A percentile compares a stretch with the other conserved stretches of the same genome.
Evolutionary conservation across 2,113 vertebrate genomes (phyloP).

Genomic region (Callocephalon fimbriatum): DNA sequence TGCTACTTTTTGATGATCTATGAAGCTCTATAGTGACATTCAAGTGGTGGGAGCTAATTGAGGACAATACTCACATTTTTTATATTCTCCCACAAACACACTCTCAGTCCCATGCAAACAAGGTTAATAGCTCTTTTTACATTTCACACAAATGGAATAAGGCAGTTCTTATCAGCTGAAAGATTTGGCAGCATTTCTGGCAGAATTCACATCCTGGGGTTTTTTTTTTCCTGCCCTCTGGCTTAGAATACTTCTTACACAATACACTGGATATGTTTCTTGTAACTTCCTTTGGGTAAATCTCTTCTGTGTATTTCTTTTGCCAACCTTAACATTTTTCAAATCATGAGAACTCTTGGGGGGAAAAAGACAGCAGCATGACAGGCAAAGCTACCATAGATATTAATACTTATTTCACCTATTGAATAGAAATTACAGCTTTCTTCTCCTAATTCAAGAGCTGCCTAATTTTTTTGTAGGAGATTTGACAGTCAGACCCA

Average conservation of each 20-base stretch:
- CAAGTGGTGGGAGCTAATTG: background rate
- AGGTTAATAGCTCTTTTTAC: background rate
- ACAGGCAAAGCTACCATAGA: background rate
- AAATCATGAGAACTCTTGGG: background rate
- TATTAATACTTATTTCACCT: background rate
- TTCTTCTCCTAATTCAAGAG: background rate
- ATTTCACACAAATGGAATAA: background rate
- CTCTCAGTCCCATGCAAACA: background rate
- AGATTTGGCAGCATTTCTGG: background rate
- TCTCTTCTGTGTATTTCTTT: background rate
- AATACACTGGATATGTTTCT: background rate
- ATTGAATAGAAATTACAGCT: background rate
- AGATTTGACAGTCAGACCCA: background rate
- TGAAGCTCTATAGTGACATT: background rate
- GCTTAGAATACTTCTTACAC: background rate
- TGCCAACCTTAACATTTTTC: too few species aligned
- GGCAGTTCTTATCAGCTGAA: background rate
- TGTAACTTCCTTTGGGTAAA: background rate
- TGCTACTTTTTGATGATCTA: background rate
- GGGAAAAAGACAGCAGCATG: background rate
- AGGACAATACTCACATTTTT: background rate
- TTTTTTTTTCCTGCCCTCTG: background rate
- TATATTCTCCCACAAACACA: background rate
- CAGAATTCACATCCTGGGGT: background rate
- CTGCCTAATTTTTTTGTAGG: background rate